These are phyloP conservation scores for Okamejei kenojei DNA, from an alignment of 2,797 vertebrate species.

Conservation along the genomic window DNA sequence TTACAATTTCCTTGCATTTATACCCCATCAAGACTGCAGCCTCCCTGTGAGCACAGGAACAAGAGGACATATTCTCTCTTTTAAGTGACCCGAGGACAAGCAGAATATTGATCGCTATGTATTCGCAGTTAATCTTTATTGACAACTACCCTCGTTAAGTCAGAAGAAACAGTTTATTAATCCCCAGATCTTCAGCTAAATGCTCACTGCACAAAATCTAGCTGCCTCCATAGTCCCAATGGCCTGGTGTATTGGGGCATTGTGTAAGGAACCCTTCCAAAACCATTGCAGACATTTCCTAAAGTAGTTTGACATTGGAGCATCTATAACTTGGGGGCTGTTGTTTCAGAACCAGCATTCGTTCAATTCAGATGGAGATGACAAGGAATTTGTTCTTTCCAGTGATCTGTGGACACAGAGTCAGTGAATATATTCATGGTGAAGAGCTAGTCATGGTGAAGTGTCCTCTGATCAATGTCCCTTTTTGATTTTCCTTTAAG, in stretches of 20 bases:
- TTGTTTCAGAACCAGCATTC: no score
- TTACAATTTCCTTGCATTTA: background rate
- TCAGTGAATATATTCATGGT: no score
- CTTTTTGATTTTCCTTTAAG: no score
- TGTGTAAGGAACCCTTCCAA: background rate
- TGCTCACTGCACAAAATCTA: background rate
- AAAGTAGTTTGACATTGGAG: background rate
- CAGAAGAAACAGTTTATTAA: constrained; percentile 33
- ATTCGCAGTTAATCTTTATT: constrained; percentile 46
- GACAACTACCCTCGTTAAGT: constrained; percentile 41
- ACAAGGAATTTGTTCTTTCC: no score
- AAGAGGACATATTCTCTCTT: background rate
- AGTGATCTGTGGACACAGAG: no score
- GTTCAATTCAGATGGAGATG: no score
- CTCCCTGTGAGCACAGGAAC: background rate
- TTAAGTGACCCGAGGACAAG: constrained; percentile 42
- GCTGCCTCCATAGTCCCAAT: background rate
- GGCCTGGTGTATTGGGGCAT: background rate
- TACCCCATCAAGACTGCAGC: background rate
- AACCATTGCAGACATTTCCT: background rate
- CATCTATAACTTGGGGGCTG: no score
- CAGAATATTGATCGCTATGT: constrained; percentile 43
- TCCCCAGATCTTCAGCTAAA: background rate
- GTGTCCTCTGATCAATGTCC: no score
- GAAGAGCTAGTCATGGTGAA: no score